Percentiles rank a stretch among this genome's conserved stretches.
Evolutionary conservation across 1,140 invertebrate genomes (phyloP).

Genomic region (Parapsyche elsis): DNA sequence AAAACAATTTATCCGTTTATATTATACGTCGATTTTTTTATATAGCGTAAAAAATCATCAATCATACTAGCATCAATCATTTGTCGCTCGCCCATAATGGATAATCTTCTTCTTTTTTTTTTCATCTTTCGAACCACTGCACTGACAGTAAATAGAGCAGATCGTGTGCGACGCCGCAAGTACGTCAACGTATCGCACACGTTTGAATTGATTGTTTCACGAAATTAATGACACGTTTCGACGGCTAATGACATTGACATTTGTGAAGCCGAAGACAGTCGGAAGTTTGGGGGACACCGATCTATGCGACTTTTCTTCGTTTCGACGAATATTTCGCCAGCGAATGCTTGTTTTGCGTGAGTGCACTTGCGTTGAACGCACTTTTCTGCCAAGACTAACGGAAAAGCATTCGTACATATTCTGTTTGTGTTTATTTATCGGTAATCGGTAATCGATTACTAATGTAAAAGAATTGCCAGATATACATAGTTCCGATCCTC

Average conservation of each 20-base stretch:
- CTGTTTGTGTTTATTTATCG: not conserved
- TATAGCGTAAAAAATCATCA: not conserved
- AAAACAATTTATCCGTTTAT: too few species aligned
- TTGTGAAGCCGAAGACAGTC: not conserved
- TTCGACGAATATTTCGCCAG: not conserved
- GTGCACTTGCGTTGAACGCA: conserved; percentile 11
- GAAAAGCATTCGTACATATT: not conserved
- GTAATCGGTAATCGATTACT: too few species aligned
- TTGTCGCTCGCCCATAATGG: conserved; percentile 8
- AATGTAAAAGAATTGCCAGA: too few species aligned
- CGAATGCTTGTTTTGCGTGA: not conserved
- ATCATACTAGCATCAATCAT: conserved; percentile 12
- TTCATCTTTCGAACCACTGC: too few species aligned
- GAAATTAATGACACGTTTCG: not conserved
- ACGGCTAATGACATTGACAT: conserved; percentile 1
- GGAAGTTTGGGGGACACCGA: not conserved
- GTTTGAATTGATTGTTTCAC: not conserved
- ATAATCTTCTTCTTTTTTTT: not conserved
- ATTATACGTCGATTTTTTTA: too few species aligned
- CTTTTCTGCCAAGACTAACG: not conserved
- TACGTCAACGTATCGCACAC: not conserved
- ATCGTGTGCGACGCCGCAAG: conserved; percentile 6
- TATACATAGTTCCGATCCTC: too few species aligned
- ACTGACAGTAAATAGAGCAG: conserved; percentile 16
- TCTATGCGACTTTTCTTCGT: not conserved